Evolutionary conservation across 2,797 vertebrate species (phyloP), one percentile per base, ranked within the genome.

Genomic region (Ctenosaura bakeri): DNA sequence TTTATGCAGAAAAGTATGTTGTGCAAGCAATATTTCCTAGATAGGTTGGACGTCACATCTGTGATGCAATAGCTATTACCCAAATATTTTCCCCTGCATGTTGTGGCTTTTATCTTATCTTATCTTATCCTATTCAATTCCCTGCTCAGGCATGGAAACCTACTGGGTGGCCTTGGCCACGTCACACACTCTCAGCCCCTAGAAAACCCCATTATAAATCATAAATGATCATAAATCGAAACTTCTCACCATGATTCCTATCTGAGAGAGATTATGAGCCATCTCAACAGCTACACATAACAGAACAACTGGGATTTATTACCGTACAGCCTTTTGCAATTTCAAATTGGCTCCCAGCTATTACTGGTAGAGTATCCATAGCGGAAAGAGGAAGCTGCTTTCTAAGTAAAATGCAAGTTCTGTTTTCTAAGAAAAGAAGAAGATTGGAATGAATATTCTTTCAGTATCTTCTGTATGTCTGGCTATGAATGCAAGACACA

Each of bases 371-470:
- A 54, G 18, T 6, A 64, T 12, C n/a, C 22, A 24, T 46, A 86
- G 9, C 6, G 12, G 3, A 26, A 73, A 13, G 66, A 12, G 81
- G 73, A 84, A 50, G 66, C 22, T 0, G 10, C 3, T 69, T 76
- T 82, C 89, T 69, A 90, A 87, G 85, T 74, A 89, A 85, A 10
- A 12, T 14, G 18, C 29, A 83, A 74, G 54, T 59, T 62, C 52
- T 86, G 38, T 24, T 50, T 89, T 78, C 46, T 42, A 66, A 42
- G n/a, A 35, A 83, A 35, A 84, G 32, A 22, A 81, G 46, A 13
- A 54, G 38, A 29, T n/a, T 62, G 35, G 69, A 35, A 46, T 62
- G 32, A 1, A 20, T 32, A 32, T 52, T 83, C 42, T 56, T 0
- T 52, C 7, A 59, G 56, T 46, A 46, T 50, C 35, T 52, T 46